Evolutionary conservation across 2,797 vertebrate genomes (phyloP).

Genomic region (Spheniscus humboldti): DNA sequence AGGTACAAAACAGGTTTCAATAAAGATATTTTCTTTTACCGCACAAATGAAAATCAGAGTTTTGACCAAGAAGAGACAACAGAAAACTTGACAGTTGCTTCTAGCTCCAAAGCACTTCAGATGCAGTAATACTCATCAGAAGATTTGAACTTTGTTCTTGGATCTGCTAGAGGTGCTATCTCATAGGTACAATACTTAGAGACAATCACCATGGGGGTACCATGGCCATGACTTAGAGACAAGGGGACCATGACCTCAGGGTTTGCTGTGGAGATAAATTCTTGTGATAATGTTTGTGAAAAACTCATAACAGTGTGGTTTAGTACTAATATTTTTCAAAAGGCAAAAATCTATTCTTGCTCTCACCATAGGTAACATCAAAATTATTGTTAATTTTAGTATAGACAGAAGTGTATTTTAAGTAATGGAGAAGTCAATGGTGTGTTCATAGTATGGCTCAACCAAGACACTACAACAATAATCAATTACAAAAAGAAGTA

Average conservation of each 20-base stretch:
- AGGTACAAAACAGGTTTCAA: not conserved
- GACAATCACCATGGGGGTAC: not conserved
- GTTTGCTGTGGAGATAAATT: not conserved
- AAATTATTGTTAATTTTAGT: not conserved
- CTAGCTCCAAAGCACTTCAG: not conserved
- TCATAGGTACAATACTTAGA: not conserved
- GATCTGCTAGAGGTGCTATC: not conserved
- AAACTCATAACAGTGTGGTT: not conserved
- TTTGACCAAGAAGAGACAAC: not conserved
- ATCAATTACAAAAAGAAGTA: not conserved
- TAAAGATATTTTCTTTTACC: not conserved
- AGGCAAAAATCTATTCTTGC: not conserved
- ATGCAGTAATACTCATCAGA: not conserved
- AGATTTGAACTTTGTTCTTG: not conserved
- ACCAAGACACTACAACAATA: not conserved
- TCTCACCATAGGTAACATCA: not conserved
- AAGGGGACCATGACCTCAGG: not conserved
- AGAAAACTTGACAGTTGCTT: not conserved
- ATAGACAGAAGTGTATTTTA: not conserved
- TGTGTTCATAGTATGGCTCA: not conserved
- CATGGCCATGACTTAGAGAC: not conserved
- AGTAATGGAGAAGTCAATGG: not conserved
- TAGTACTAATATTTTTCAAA: not conserved
- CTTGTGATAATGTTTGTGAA: not conserved
- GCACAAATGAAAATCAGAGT: not conserved